Evolutionary conservation across 2,888 invertebrate genomes (phyloP).

Genomic region (Dendrolimus houi): DNA sequence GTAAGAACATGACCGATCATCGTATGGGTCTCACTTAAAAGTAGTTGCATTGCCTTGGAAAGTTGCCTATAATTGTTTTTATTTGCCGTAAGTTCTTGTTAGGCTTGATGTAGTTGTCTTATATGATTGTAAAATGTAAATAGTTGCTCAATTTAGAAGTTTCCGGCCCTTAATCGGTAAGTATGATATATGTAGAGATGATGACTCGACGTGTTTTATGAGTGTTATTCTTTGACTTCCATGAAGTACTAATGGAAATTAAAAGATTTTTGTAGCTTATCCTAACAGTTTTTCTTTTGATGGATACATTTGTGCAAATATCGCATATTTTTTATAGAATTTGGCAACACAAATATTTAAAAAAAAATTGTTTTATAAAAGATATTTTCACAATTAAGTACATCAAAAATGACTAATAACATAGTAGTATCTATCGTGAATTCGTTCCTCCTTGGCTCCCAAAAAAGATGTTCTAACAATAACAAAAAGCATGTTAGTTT

Average conservation of each 20-base stretch:
- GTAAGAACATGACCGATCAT: constrained; percentile 61
- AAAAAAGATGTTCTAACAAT: constrained; percentile 39
- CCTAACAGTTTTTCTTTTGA: constrained; percentile 35
- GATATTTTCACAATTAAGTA: constrained; percentile 49
- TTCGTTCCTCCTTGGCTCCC: constrained; percentile 60
- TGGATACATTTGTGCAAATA: constrained; percentile 54
- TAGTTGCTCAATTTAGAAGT: constrained; percentile 29
- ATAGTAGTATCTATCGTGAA: constrained; percentile 20
- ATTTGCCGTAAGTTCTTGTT: constrained; percentile 58
- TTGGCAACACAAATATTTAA: not conserved
- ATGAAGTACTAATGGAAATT: constrained; percentile 17
- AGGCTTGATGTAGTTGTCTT: constrained; percentile 69
- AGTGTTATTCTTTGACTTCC: constrained; percentile 22
- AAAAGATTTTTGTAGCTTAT: constrained; percentile 48
- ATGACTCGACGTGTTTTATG: constrained; percentile 27
- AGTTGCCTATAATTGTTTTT: constrained; percentile 58
- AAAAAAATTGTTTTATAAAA: not conserved
- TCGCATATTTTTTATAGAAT: constrained; percentile 8
- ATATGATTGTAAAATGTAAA: constrained; percentile 44
- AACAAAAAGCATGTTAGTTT: constrained; percentile 50
- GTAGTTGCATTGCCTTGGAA: constrained; percentile 63
- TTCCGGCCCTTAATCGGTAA: constrained; percentile 31
- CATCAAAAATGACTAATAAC: constrained; percentile 26
- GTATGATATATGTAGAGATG: constrained; percentile 44
- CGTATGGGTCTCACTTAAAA: constrained; percentile 32